A percentile compares a stretch with the other conserved stretches of the same genome.
Evolutionary conservation across 53 echinoderm and acorn worm genomes (phyloP).

Genomic region (Holothuria leucospilota): DNA sequence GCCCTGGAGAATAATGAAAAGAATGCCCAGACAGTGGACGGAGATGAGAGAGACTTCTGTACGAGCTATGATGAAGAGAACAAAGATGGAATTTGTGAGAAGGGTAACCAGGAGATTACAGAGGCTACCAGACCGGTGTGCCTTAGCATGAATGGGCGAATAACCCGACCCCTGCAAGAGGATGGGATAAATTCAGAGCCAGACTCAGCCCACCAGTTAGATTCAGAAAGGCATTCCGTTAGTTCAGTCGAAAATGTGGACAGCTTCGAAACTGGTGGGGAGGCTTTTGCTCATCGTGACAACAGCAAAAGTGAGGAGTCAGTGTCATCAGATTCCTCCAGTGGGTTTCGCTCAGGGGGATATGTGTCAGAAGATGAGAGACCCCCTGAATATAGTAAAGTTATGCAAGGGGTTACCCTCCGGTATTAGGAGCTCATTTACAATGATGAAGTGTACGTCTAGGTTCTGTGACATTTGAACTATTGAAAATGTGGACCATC

Average conservation of each 20-base stretch:
- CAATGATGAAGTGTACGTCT: too few relatives aligned
- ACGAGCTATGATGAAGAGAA: slow-evolving; percentile 32
- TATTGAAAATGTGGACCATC: too few relatives aligned
- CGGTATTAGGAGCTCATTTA: slow-evolving; percentile 18
- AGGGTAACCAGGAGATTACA: neutral
- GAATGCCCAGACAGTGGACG: slow-evolving; percentile 56
- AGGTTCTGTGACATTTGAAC: too few relatives aligned
- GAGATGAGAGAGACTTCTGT: slow-evolving; percentile 53
- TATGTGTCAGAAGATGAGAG: slow-evolving; percentile 84
- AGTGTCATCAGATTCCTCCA: slow-evolving; percentile 93
- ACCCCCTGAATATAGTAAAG: slow-evolving; percentile 92
- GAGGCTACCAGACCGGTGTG: slow-evolving; percentile 45
- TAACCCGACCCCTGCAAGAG: neutral
- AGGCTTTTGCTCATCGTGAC: slow-evolving; percentile 59
- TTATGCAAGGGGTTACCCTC: slow-evolving; percentile 71
- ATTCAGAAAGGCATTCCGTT: slow-evolving; percentile 23
- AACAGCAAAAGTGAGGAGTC: slow-evolving; percentile 96
- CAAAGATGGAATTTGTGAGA: slow-evolving; percentile 17
- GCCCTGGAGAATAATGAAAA: slow-evolving; percentile 50
- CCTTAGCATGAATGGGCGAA: slow-evolving; percentile 36
- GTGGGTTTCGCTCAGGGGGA: slow-evolving; percentile 91
- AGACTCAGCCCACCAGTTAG: slow-evolving; percentile 15
- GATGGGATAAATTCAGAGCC: neutral
- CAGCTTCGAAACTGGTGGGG: slow-evolving; percentile 49
- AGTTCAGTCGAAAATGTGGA: slow-evolving; percentile 21